Conservation (phyloP, 2,888 invertebrate species). For the Apodemia mormo region DNA sequence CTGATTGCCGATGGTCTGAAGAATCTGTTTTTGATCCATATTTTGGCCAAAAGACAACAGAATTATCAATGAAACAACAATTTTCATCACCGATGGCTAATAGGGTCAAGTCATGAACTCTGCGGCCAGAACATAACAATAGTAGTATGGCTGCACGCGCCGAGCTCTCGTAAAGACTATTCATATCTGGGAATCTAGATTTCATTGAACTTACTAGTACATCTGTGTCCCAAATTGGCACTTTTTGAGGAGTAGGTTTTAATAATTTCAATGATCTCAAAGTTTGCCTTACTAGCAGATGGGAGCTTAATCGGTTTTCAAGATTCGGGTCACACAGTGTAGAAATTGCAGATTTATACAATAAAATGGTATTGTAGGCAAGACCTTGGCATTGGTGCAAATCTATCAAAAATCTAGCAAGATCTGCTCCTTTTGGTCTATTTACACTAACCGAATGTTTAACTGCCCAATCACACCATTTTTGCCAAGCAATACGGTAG, state of each 20-base stretch:
- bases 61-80: background rate
- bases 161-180: slow-evolving; percentile 3
- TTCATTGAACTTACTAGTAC: background rate
- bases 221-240: slow-evolving; percentile 18
- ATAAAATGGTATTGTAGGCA: background rate
- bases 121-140: slow-evolving; percentile 22
- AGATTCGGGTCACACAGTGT: background rate
- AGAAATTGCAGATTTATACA: slow-evolving; percentile 4
- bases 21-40: slow-evolving; percentile 22
- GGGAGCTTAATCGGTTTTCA: slow-evolving; percentile 4
- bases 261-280: slow-evolving; percentile 14
- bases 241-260: slow-evolving; percentile 2
- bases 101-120: slow-evolving; percentile 19
- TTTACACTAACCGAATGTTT: background rate
- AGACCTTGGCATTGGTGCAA: slow-evolving; percentile 5
- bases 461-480: background rate
- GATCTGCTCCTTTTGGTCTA: slow-evolving; percentile 3
- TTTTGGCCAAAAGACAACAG: slow-evolving; percentile 21
- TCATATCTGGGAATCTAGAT: background rate
- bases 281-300: slow-evolving; percentile 20
- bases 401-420: slow-evolving; percentile 15
- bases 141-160: background rate
- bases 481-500: slow-evolving; percentile 10
- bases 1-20: slow-evolving; percentile 12
- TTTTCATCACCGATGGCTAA: slow-evolving; percentile 11